A percentile compares a stretch with the other conserved stretches of the same genome.
Conservation (phyloP, 2,113 vertebrate genomes). For the Mesitornis unicolor region DNA sequence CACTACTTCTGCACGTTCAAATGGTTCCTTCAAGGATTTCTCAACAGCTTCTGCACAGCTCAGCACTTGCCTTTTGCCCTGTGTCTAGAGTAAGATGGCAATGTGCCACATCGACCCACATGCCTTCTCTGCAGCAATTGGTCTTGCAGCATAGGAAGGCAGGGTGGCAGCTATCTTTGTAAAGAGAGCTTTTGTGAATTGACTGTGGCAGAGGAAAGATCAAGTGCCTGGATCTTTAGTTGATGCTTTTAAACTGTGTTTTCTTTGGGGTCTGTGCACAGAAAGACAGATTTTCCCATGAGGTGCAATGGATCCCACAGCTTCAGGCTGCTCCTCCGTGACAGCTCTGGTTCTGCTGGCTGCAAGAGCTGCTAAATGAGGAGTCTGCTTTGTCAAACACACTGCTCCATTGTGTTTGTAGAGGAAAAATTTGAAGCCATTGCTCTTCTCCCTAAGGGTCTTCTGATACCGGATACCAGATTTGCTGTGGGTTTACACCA, state of each 20-base stretch:
- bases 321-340: not conserved
- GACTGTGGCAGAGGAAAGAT: not conserved
- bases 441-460: not conserved
- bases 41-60: not conserved
- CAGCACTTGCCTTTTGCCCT: not conserved
- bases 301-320: not conserved
- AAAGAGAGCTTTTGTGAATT: not conserved
- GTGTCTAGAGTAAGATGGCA: rapidly evolving
- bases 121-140: not conserved
- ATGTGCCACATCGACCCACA: rapidly evolving
- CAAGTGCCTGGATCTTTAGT: not conserved
- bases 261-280: not conserved
- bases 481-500: not conserved
- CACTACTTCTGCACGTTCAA: rapidly evolving
- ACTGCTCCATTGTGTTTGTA: not conserved
- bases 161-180: not conserved
- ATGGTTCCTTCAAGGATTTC: not conserved
- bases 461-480: not conserved
- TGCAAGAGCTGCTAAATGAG: not conserved
- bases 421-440: not conserved
- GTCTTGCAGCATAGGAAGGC: not conserved
- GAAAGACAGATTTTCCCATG: not conserved
- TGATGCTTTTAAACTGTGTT: not conserved
- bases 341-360: not conserved
- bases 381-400: not conserved